Conservation (phyloP, 2,113 vertebrate genomes). For the Odontophorus gujanensis region DNA sequence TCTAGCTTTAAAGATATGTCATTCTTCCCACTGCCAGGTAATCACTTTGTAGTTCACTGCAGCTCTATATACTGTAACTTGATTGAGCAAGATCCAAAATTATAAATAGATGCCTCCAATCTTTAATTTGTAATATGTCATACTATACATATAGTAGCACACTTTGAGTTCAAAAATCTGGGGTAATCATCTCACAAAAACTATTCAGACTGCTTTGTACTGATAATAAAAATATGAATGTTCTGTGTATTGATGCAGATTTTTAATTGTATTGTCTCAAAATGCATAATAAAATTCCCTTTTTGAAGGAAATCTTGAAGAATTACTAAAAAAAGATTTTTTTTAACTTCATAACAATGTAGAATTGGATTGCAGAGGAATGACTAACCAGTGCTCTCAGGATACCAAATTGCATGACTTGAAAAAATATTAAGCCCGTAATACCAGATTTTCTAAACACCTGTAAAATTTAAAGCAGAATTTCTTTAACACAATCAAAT, state of each 20-base stretch:
- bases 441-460: background rate
- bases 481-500: background rate
- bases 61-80: constrained; percentile 27
- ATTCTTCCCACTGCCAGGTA: constrained; percentile 9
- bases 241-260: background rate
- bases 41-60: constrained; percentile 42
- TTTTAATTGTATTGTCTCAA: background rate
- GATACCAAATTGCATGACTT: background rate
- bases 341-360: background rate
- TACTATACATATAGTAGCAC: background rate
- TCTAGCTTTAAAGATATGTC: constrained; percentile 43
- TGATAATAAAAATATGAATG: background rate
- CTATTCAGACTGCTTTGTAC: background rate
- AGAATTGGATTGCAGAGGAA: background rate
- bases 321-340: background rate
- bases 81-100: constrained; percentile 32
- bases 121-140: constrained; percentile 9
- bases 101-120: constrained; percentile 27
- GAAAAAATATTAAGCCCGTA: background rate
- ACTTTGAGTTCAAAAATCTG: background rate
- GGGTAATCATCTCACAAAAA: background rate
- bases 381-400: background rate
- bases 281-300: background rate
- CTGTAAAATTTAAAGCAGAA: background rate
- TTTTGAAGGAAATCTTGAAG: background rate